Evolutionary conservation across 1,140 invertebrate species (phyloP).

Genomic region (Plectrocnemia conspersa): DNA sequence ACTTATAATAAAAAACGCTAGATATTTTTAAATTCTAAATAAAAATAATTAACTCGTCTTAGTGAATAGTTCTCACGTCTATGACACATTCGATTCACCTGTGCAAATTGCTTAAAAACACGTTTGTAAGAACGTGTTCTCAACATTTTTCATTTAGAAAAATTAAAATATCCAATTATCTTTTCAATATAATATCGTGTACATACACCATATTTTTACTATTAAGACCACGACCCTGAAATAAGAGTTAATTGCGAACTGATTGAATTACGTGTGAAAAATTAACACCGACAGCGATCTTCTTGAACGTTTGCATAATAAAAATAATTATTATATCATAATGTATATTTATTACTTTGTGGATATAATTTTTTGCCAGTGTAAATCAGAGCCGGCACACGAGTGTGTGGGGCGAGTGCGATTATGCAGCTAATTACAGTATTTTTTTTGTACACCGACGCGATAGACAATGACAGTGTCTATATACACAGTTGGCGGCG

Average conservation of each 20-base stretch:
- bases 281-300: too few species aligned
- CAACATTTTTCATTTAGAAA: too few species aligned
- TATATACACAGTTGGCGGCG: slow-evolving; percentile 16
- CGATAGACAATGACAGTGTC: slow-evolving; percentile 25
- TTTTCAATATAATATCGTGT: too few species aligned
- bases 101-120: not conserved
- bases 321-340: too few species aligned
- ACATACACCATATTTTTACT: not conserved
- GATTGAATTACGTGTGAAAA: too few species aligned
- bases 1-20: too few species aligned
- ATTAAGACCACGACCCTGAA: not conserved
- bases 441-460: slow-evolving; percentile 6
- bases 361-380: too few species aligned
- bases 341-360: too few species aligned
- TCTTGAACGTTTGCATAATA: too few species aligned
- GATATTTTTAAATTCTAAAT: too few species aligned
- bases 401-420: not conserved
- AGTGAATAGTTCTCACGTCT: not conserved
- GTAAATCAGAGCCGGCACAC: not conserved
- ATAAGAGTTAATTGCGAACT: not conserved
- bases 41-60: too few species aligned
- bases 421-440: slow-evolving; percentile 2
- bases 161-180: too few species aligned
- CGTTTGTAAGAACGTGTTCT: not conserved
- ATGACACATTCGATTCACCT: slow-evolving; percentile 8